phyloP scores from a whole-genome alignment of 2,113 vertebrate species.

The Misgurnus anguillicaudatus region DNA sequence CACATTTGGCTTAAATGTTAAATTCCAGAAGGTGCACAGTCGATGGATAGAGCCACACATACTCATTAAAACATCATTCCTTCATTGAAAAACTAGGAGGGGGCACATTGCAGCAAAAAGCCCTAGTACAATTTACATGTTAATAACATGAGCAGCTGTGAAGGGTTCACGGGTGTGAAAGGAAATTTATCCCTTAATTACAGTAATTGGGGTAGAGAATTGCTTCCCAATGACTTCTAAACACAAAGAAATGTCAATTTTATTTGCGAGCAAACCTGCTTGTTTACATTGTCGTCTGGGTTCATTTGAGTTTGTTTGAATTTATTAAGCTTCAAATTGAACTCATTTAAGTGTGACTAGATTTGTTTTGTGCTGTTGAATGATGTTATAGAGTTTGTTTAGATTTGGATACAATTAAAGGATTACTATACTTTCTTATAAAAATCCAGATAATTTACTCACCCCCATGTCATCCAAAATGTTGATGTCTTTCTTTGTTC shows the following conservation, averaged over 20 bases:
- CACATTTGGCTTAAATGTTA: not conserved
- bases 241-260: slow-evolving; percentile 19
- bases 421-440: too few relatives aligned
- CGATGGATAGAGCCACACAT: not conserved
- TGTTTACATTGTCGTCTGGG: slow-evolving; percentile 11
- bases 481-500: too few relatives aligned
- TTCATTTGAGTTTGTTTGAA: not conserved
- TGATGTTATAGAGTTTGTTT: slow-evolving; percentile 2
- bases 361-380: not conserved
- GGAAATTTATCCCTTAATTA: slow-evolving; percentile 78
- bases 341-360: slow-evolving; percentile 18
- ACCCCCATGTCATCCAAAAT: too few relatives aligned
- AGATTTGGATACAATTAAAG: slow-evolving; percentile 3
- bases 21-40: not conserved
- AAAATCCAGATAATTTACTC: too few relatives aligned
- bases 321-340: slow-evolving; percentile 4
- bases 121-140: slow-evolving; percentile 66
- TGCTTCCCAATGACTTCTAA: slow-evolving; percentile 59
- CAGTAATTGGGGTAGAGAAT: slow-evolving; percentile 75
- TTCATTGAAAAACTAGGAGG: slow-evolving; percentile 18
- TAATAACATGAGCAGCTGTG: slow-evolving; percentile 75
- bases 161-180: slow-evolving; percentile 65
- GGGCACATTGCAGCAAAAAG: slow-evolving; percentile 29
- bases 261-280: slow-evolving; percentile 26
- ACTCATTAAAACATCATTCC: slow-evolving; percentile 11